A percentile compares a stretch with the other conserved stretches of the same genome.
Conservation (phyloP, 1,140 invertebrate species). For the Wasmannia auropunctata region DNA sequence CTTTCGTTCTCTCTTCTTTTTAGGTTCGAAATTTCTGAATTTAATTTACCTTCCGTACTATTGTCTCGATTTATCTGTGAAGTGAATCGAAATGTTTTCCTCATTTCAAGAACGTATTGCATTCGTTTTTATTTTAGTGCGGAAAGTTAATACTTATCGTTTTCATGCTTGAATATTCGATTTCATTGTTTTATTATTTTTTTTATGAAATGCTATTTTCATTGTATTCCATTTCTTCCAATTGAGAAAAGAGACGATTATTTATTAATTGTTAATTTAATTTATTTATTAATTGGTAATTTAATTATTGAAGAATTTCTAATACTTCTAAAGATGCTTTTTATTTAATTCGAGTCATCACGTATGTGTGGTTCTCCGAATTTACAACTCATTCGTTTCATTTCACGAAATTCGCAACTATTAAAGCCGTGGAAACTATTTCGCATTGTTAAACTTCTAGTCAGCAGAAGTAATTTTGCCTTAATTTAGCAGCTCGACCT, state of each 20-base stretch:
- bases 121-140: neutral
- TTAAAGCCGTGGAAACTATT: slow-evolving; percentile 41
- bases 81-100: neutral
- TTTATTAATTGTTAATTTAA: neutral
- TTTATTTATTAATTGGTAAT: neutral
- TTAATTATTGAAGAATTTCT: neutral
- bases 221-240: neutral
- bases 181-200: neutral
- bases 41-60: neutral
- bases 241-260: neutral
- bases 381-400: slow-evolving; percentile 32
- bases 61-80: neutral
- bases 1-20: neutral
- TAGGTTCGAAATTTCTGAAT: slow-evolving; percentile 8
- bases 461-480: slow-evolving; percentile 36
- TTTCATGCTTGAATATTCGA: neutral
- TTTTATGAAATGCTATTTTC: neutral
- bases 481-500: slow-evolving; percentile 44
- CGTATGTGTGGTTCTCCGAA: neutral
- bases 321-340: neutral
- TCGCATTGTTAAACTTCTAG: slow-evolving; percentile 50
- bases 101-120: neutral
- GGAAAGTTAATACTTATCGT: neutral
- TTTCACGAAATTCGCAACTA: slow-evolving; percentile 28
- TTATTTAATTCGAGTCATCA: slow-evolving; percentile 4